Evolutionary conservation across 1,140 invertebrate genomes (phyloP).

Genomic region (Sinella curviseta): DNA sequence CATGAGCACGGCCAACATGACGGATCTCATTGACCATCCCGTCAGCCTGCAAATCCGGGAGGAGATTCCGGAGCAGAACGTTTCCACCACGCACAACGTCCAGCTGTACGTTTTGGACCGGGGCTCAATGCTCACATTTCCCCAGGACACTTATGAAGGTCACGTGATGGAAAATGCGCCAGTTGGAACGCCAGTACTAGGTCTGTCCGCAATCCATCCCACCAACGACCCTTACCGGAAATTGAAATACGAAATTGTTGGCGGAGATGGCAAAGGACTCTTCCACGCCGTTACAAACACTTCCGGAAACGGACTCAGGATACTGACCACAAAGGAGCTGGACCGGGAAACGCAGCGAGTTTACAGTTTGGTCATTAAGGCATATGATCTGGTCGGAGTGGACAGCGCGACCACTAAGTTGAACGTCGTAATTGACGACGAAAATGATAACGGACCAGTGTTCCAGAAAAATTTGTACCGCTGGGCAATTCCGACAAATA

Average conservation of each 20-base stretch:
- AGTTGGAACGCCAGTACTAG: conserved; percentile 60
- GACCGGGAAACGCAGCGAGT: conserved; percentile 70
- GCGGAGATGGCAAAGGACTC: conserved; percentile 67
- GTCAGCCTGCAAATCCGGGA: conserved; percentile 78
- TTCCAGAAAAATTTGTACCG: conserved; percentile 48
- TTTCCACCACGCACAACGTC: conserved; percentile 74
- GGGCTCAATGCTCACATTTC: conserved; percentile 74
- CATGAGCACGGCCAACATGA: conserved; percentile 82
- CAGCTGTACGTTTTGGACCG: conserved; percentile 80
- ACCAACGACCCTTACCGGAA: conserved; percentile 60
- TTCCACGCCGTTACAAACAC: conserved; percentile 69
- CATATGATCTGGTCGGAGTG: conserved; percentile 69
- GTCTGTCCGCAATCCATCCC: conserved; percentile 58
- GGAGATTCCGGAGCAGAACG: conserved; percentile 67
- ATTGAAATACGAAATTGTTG: conserved; percentile 74
- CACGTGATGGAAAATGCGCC: conserved; percentile 72
- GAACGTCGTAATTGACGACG: conserved; percentile 72
- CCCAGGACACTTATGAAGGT: conserved; percentile 65
- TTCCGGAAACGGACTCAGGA: conserved; percentile 62
- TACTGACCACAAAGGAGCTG: conserved; percentile 70
- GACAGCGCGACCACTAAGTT: conserved; percentile 73
- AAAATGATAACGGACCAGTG: conserved; percentile 77
- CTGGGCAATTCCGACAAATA: conserved; percentile 62
- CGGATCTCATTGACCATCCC: conserved; percentile 74
- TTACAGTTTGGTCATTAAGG: conserved; percentile 60